phyloP scores from a whole-genome alignment of 2,888 invertebrate species.

The Apotomis turbidana region DNA sequence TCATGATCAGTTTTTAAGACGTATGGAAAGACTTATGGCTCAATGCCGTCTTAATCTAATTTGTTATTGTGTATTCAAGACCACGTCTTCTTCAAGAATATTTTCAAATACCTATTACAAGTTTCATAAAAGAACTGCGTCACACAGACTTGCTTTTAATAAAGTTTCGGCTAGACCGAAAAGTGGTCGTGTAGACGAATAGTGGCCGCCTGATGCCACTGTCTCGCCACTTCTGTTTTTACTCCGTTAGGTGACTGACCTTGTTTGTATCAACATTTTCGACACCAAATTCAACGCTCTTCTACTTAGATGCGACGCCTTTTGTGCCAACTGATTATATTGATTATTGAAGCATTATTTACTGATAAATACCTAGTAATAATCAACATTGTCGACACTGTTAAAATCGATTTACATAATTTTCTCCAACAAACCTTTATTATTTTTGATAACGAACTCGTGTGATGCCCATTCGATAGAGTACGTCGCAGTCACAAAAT shows the following conservation, averaged over 20 bases:
- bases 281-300: constrained; percentile 8
- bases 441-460: too few species aligned
- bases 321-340: neutral
- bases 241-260: constrained; percentile 41
- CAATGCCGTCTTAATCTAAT: neutral
- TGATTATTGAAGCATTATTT: neutral
- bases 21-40: neutral
- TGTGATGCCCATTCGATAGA: too few species aligned
- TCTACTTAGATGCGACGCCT: neutral
- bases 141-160: constrained; percentile 1
- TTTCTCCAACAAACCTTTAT: too few species aligned
- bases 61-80: neutral
- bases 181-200: constrained; percentile 24
- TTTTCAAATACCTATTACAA: neutral
- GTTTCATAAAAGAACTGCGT: constrained; percentile 1
- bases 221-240: constrained; percentile 26
- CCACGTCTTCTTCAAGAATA: neutral
- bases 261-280: constrained; percentile 25
- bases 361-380: neutral
- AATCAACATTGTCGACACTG: too few species aligned
- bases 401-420: too few species aligned
- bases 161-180: constrained; percentile 20
- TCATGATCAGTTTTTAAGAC: neutral
- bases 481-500: too few species aligned
- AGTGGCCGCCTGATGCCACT: constrained; percentile 17